Evolutionary conservation across 2,113 vertebrate genomes (phyloP).

Genomic region (cat (Felis catus)): DNA sequence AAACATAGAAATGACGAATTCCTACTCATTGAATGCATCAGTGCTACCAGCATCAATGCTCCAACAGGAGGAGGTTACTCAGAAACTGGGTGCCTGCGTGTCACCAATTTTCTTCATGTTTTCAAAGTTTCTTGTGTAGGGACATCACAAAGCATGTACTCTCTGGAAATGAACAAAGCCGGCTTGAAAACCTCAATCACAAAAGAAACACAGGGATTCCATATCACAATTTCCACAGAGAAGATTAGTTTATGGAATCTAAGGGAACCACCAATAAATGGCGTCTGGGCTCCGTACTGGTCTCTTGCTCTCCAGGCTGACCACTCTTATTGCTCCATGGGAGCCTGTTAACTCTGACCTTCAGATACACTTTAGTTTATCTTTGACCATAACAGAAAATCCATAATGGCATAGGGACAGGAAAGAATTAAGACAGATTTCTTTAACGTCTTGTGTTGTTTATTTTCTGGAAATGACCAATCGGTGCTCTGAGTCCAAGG

Average conservation of each 20-base stretch:
- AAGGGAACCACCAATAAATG: not conserved
- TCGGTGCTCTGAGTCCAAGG: not conserved
- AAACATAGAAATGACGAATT: conserved; percentile 32
- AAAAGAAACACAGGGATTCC: conserved; percentile 29
- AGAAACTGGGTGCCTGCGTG: not conserved
- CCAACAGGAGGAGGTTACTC: not conserved
- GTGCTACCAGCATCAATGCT: not conserved
- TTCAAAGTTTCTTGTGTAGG: not conserved
- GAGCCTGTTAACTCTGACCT: not conserved
- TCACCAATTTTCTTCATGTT: not conserved
- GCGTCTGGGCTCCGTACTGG: not conserved
- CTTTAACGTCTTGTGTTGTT: conserved; percentile 44
- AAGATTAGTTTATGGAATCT: conserved; percentile 7
- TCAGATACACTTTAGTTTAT: not conserved
- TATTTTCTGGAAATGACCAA: conserved; percentile 46
- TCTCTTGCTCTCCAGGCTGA: not conserved
- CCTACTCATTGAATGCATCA: not conserved
- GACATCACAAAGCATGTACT: conserved; percentile 34
- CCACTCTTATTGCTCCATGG: not conserved
- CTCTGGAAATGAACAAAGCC: conserved; percentile 40
- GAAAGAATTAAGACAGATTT: conserved; percentile 45
- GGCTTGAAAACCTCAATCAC: not conserved
- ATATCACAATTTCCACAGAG: not conserved
- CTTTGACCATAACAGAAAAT: conserved; percentile 34
- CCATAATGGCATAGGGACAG: not conserved